Evolutionary conservation across 2,113 vertebrate genomes (phyloP).

Genomic region (Myotis lucifugus): DNA sequence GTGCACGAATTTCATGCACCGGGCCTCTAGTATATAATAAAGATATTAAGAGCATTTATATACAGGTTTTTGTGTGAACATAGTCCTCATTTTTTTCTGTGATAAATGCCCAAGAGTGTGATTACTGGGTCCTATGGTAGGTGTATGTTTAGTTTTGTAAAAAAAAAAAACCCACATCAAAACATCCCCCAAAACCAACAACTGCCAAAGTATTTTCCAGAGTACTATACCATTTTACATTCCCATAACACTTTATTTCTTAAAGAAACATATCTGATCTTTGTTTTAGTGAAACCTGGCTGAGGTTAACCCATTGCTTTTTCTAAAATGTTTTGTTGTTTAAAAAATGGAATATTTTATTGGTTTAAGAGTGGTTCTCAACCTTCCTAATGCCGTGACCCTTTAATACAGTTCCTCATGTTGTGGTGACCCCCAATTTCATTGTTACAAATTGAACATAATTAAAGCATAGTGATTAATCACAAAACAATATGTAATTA

Average conservation of each 20-base stretch:
- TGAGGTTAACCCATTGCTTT: conserved; percentile 4
- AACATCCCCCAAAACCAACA: too few species aligned
- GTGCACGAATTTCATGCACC: too few species aligned
- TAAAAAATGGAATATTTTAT: conserved; percentile 53
- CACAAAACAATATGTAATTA: too few species aligned
- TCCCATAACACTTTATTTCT: conserved; percentile 34
- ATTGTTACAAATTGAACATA: too few species aligned
- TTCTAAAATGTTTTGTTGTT: conserved; percentile 47
- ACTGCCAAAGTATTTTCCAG: conserved; percentile 9
- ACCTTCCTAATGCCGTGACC: too few species aligned
- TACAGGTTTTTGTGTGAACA: background rate
- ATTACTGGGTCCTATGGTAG: background rate
- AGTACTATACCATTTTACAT: conserved; percentile 28
- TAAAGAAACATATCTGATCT: background rate
- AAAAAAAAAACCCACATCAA: background rate
- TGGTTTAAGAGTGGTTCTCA: too few species aligned
- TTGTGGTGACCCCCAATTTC: too few species aligned
- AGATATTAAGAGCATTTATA: background rate
- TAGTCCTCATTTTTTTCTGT: conserved; percentile 27
- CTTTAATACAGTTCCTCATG: too few species aligned
- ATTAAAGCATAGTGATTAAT: too few species aligned
- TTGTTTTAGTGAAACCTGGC: background rate
- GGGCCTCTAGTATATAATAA: background rate
- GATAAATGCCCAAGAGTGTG: conserved; percentile 16
- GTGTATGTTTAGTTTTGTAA: background rate